Conservation (phyloP, 2,888 invertebrate genomes). For the Scaptomyza parva region DNA sequence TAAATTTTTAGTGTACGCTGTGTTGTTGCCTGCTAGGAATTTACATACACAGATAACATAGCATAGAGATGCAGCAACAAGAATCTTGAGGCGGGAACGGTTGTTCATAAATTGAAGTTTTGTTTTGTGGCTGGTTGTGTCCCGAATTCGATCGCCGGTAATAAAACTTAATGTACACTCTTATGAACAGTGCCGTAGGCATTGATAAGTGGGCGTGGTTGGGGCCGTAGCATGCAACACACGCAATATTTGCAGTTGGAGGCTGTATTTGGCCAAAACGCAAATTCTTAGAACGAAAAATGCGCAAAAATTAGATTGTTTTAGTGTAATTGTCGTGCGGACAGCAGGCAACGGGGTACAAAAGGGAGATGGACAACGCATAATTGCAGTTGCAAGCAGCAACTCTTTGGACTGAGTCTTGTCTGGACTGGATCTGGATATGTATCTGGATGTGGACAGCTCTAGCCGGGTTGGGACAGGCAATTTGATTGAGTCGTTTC, state of each 20-base stretch:
- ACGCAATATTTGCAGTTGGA: slow-evolving; percentile 60
- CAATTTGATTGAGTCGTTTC: slow-evolving; percentile 80
- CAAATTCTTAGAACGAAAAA: slow-evolving; percentile 71
- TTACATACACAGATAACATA: slow-evolving; percentile 5
- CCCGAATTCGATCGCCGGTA: slow-evolving; percentile 60
- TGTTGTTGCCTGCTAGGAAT: slow-evolving; percentile 16
- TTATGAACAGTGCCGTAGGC: slow-evolving; percentile 58
- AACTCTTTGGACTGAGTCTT: slow-evolving; percentile 19
- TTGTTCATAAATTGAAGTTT: slow-evolving; percentile 57
- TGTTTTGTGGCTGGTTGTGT: slow-evolving; percentile 12
- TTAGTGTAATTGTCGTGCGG: slow-evolving; percentile 46
- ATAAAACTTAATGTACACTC: slow-evolving; percentile 73
- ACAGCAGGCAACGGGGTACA: too few species aligned
- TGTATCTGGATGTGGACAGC: slow-evolving; percentile 2
- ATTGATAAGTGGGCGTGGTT: slow-evolving; percentile 44
- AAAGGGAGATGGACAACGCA: slow-evolving; percentile 21
- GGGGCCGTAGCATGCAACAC: slow-evolving; percentile 42
- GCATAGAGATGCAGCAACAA: slow-evolving; percentile 8
- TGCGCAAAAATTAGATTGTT: slow-evolving; percentile 72
- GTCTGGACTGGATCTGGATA: slow-evolving; percentile 36
- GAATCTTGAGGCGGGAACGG: slow-evolving; percentile 41
- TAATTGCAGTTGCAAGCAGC: slow-evolving; percentile 60
- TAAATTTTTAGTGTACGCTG: slow-evolving; percentile 54
- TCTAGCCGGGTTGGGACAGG: slow-evolving; percentile 38
- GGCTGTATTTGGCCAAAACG: slow-evolving; percentile 45